Evolutionary conservation across 1,140 invertebrate genomes (phyloP), one percentile per base, ranked within the genome.

Genomic region (Episyrphus balteatus): DNA sequence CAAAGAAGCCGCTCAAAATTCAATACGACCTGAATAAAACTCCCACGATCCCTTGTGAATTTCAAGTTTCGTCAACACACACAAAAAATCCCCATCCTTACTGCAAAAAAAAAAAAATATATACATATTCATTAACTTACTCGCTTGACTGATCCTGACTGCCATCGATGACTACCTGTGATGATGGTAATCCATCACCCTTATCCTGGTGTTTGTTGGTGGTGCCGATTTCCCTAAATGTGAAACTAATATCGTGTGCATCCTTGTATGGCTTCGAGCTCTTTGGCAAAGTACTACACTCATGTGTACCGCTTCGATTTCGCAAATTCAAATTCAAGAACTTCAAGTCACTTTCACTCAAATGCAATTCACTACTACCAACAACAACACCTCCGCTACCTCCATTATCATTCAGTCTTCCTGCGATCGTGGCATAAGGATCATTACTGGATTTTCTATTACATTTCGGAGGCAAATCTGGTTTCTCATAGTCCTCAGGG

Each of bases 201-300:
- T 33, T 44, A 19, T 45, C 44, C 0, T 36, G 15, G n/a, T 36
- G 18, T 26, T 31, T 36, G 44, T 38, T 47, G 31, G 30, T 40
- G 42, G 2, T 46, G 47, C 56, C 54, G 42, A 56, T 50, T 48
- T 66, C 62, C 33, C 61, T 65, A 55, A 66, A 66, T 51, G 62
- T 66, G 53, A 66, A 66, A 61, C 62, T 66, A 49, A 66, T 66
- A 58, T 66, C 57, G 39, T 65, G 62, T 21, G 62, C 52, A 62
- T 66, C 62, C 57, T 62, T 65, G 54, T 61, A 61, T 44, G 62
- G 62, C 55, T 65, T 66, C 55, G 65, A 55, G 53, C 55, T 58
- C 48, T 58, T 60, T 50, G 62, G 60, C 50, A 65, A 51, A 26
- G 21, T 26, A 26, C 21, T 26, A 8, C 3, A 26, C 21, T 26